These are phyloP conservation scores for Congeria kusceri DNA, from an alignment of 2,888 invertebrate species.

Conservation along the genomic window DNA sequence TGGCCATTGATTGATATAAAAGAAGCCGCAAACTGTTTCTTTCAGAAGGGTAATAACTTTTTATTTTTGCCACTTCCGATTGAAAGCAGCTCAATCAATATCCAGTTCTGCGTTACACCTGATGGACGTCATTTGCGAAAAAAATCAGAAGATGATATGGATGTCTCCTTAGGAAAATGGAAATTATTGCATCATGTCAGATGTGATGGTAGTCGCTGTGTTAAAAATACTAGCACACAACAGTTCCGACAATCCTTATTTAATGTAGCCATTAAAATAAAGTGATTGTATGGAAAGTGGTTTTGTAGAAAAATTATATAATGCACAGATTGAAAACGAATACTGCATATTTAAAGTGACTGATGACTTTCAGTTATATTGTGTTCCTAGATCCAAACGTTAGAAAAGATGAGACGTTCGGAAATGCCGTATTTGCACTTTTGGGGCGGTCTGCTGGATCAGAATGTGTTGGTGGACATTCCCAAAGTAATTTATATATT, in stretches of 20 bases:
- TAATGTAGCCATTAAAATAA: too few relatives aligned
- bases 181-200: slow-evolving; percentile 58
- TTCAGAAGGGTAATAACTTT: slow-evolving; percentile 66
- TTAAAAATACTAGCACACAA: slow-evolving; percentile 21
- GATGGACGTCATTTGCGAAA: slow-evolving; percentile 74
- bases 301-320: too few relatives aligned
- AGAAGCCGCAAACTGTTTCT: slow-evolving; percentile 44
- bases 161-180: slow-evolving; percentile 47
- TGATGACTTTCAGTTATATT: not conserved
- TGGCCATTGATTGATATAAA: not conserved
- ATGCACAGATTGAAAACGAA: too few relatives aligned
- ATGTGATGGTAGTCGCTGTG: slow-evolving; percentile 53
- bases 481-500: not conserved
- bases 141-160: slow-evolving; percentile 75
- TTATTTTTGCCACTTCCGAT: slow-evolving; percentile 78
- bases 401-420: not conserved
- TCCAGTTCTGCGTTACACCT: slow-evolving; percentile 78
- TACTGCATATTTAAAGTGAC: too few relatives aligned
- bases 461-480: not conserved
- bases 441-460: slow-evolving; percentile 10
- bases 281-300: too few relatives aligned
- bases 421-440: slow-evolving; percentile 4
- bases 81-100: slow-evolving; percentile 74
- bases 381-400: not conserved
- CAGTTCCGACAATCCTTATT: too few relatives aligned